Evolutionary conservation across 2,888 invertebrate genomes (phyloP), one percentile per base, ranked within the genome.

Genomic region (Pristionchus entomophagus): DNA sequence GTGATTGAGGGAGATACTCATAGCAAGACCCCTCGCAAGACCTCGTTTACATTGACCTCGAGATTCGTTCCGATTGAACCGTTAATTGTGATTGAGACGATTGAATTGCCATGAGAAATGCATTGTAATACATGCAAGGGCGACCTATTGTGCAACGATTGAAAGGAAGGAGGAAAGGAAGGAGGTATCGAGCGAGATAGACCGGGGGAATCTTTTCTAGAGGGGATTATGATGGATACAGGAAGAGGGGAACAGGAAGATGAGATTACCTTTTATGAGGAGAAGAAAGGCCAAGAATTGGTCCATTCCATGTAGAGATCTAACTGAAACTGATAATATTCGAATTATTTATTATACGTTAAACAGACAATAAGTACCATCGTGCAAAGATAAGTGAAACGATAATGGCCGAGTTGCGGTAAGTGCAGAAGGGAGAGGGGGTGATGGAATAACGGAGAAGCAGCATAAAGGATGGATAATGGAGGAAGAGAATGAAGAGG

Each of bases 61-160:
- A 69, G n/a, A n/a, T n/a, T n/a, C n/a, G n/a, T n/a, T n/a, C n/a
- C n/a, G 41, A 69, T 69, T 22, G 32, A 62, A 5, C 69, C 38
- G 69, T 69, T 69, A 69, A 69, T 69, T 69, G 69, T 69, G 69
- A 69, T 69, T 69, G 69, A 69, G 69, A 38, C 69, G 69, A 69
- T 69, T 69, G 38, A 69, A 69, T 69, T 38, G 69, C 38, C 38
- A 69, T 69, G 69, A 69, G 69, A 51, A 78, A 49, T 29, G 78
- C 49, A 49, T 45, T 78, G 49, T 49, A 78, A 49, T 26, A 78
- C 78, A 78, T n/a, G n/a, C 26, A 22, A 45, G 49, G 12, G 78
- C 45, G 45, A 26, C 78, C 78, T 17, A 78, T 78, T 78, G 78
- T 49, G 49, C 22, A 41, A 69, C 22, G n/a, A 69, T 38, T 69